phyloP scores from a whole-genome alignment of 2,797 vertebrate genomes.

The Sternotherus odoratus region DNA sequence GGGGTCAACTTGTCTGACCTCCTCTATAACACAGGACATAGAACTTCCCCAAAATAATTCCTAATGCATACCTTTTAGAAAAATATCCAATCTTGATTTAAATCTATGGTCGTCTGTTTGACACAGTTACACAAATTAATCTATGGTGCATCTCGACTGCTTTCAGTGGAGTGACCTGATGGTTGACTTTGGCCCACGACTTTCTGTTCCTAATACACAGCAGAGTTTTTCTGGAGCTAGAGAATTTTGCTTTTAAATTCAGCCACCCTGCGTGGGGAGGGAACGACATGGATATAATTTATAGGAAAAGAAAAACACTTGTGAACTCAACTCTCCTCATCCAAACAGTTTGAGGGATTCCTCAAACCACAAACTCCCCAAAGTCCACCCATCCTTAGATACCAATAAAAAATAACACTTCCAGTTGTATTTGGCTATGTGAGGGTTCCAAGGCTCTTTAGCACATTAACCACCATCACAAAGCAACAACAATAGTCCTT shows the following conservation, averaged over 20 bases:
- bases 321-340: not conserved
- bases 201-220: not conserved
- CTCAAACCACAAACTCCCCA: not conserved
- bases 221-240: not conserved
- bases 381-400: not conserved
- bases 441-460: not conserved
- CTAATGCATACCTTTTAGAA: not conserved
- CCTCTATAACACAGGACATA: not conserved
- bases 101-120: not conserved
- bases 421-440: not conserved
- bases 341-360: not conserved
- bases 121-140: not conserved
- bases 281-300: not conserved
- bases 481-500: not conserved
- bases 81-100: not conserved
- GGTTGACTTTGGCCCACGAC: not conserved
- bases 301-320: not conserved
- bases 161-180: not conserved
- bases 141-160: not conserved
- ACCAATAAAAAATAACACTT: not conserved
- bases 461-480: not conserved
- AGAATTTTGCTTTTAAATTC: not conserved
- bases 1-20: not conserved
- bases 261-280: not conserved
- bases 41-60: not conserved